A percentile compares a stretch with the other conserved stretches of the same genome.
phyloP scores from a whole-genome alignment of 2,113 vertebrate species.

The Neodontobutis hainanensis region DNA sequence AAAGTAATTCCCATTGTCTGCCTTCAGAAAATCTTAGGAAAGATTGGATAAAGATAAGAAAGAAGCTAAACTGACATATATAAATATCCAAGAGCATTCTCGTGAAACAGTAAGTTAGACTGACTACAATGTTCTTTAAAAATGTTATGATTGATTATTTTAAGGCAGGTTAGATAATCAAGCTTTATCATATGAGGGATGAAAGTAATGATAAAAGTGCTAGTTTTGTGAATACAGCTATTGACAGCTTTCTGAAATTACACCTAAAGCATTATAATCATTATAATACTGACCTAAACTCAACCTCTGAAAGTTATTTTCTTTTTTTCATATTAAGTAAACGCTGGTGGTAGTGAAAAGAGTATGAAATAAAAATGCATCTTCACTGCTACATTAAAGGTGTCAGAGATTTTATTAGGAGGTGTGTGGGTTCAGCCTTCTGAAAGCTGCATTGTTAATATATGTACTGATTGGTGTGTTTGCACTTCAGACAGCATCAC shows the following conservation, averaged over 20 bases:
- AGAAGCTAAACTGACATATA: no score
- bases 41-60: no score
- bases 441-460: constrained; percentile 49
- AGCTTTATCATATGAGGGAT: no score
- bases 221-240: neutral
- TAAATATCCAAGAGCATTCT: no score
- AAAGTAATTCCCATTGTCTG: no score
- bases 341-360: neutral
- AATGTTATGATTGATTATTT: no score
- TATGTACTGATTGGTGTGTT: constrained; percentile 45
- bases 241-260: neutral
- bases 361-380: neutral
- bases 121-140: no score
- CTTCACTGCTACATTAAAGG: constrained; percentile 5
- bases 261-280: neutral
- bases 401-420: constrained; percentile 32
- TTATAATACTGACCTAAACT: neutral
- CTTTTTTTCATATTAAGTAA: neutral
- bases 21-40: no score
- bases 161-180: no score
- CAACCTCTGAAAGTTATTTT: neutral
- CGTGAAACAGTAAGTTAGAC: no score
- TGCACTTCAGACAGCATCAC: constrained; percentile 36
- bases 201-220: no score
- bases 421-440: constrained; percentile 33